phyloP scores from a whole-genome alignment of 2,888 invertebrate genomes.

The Drosophila atripex region DNA sequence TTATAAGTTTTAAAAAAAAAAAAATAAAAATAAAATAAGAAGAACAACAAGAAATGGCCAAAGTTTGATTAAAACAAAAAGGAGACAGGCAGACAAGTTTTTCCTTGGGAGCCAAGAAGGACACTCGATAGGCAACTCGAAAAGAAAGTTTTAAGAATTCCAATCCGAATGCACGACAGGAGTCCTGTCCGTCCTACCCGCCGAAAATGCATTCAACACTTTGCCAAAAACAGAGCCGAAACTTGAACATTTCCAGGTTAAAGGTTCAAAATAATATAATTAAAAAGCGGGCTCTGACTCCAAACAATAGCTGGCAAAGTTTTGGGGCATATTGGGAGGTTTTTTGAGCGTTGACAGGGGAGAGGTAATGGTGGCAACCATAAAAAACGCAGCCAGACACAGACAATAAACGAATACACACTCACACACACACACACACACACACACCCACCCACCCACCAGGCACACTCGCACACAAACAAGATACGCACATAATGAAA shows the following conservation, averaged over 20 bases:
- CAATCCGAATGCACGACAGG: slow-evolving; percentile 29
- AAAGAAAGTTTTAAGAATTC: slow-evolving; percentile 35
- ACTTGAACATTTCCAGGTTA: slow-evolving; percentile 53
- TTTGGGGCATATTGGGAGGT: background rate
- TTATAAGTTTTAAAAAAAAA: slow-evolving; percentile 20
- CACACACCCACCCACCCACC: slow-evolving; percentile 36
- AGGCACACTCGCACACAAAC: slow-evolving; percentile 36
- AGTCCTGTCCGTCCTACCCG: background rate
- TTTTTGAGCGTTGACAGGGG: too few species aligned
- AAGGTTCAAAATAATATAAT: slow-evolving; percentile 68
- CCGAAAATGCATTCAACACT: slow-evolving; percentile 29
- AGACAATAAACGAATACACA: slow-evolving; percentile 48
- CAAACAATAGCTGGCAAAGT: slow-evolving; percentile 44
- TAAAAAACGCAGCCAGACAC: slow-evolving; percentile 53
- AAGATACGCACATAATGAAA: slow-evolving; percentile 76
- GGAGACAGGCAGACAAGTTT: slow-evolving; percentile 28
- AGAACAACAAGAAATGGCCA: slow-evolving; percentile 41
- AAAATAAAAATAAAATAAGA: slow-evolving; percentile 1
- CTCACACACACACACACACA: slow-evolving; percentile 17
- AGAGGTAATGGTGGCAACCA: slow-evolving; percentile 33
- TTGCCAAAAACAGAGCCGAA: slow-evolving; percentile 27
- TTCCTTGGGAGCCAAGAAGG: slow-evolving; percentile 26
- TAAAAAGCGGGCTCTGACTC: slow-evolving; percentile 55
- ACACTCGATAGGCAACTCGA: slow-evolving; percentile 43
- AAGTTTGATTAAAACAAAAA: slow-evolving; percentile 78